Base-by-base conservation (phyloP, 2,113 vertebrate species). In the Pygathrix nemaeus region DNA sequence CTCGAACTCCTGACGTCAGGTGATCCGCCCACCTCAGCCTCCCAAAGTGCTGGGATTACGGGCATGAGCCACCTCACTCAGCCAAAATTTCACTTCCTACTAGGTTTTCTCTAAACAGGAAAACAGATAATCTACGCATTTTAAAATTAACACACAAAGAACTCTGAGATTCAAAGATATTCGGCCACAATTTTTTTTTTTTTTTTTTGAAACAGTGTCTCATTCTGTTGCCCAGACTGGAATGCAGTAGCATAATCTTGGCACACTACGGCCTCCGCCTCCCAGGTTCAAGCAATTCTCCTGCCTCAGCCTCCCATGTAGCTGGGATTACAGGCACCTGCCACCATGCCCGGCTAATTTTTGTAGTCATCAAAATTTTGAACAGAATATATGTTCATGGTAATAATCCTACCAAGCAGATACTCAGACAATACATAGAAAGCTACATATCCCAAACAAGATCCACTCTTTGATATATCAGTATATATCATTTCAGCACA, bases 81-180 rank as follows among this genome's bases (percentile, higher is more conserved):
- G 61, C 61, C 61, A 32, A 64, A 64, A 64, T 64, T 64, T 73
- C 68, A 96, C 50, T 90, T 93, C 66, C 72, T 17, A 91, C 40
- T 93, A 92, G 43, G 30, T 78, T 59, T 72, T 92, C 52, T 94
- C n/a, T 81, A 52, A 70, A 93, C 5, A 93, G 78, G 14, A 88
- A 88, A 96, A 87, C 0, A 85, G 4, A 76, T 75, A 88, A 97
- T 27, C 16, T 78, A 66, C 3, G 4, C 93, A 43, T 88, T 88
- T 81, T 14, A 55, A 94, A 96, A 88, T 75, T 78, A 93, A 93
- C 3, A 91, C 6, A 66, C 48, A 93, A 94, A 94, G 21, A 94
- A 91, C 35, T 82, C 35, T 82, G 35, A 97, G 57, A 70, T 14
- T 50, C 23, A 82, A 20, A 93, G 43, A 68, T 30, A 17, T 43